These are phyloP conservation scores for Megamerina dolium DNA, from an alignment of 2,888 invertebrate genomes.

Conservation along the genomic window DNA sequence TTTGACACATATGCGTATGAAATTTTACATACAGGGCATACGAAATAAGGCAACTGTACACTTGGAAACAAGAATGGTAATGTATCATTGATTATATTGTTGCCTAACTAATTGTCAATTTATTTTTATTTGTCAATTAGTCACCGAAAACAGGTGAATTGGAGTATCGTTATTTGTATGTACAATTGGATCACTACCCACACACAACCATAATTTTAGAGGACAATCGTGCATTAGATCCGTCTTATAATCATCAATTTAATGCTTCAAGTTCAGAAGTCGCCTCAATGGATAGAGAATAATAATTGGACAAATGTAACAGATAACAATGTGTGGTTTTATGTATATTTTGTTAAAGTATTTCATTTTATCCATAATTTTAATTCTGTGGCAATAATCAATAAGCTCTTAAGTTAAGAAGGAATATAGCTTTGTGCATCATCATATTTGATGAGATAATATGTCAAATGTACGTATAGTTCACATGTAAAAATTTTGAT, in stretches of 20 bases:
- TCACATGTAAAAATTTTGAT: no score
- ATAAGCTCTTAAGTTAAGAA: no score
- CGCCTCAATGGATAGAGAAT: constrained; percentile 18
- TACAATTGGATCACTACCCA: constrained; percentile 74
- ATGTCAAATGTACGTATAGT: no score
- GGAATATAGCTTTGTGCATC: no score
- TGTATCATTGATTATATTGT: constrained; percentile 13
- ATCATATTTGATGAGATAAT: no score
- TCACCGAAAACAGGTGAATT: no score
- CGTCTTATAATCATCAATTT: no score
- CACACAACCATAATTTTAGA: constrained; percentile 70
- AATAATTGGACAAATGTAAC: no score
- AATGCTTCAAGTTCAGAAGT: constrained; percentile 16
- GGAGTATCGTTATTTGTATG: constrained; percentile 75
- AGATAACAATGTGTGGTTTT: no score
- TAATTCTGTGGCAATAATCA: no score
- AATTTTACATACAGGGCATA: constrained; percentile 82
- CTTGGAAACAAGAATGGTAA: constrained; percentile 78
- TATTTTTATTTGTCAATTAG: not conserved
- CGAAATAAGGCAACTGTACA: constrained; percentile 77
- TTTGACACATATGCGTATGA: constrained; percentile 75
- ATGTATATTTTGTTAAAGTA: no score
- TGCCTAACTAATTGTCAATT: constrained; percentile 27
- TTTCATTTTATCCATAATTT: no score
- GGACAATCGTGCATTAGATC: constrained; percentile 59